These are phyloP conservation scores for Xestia ashworthii DNA, from an alignment of 2,888 invertebrate genomes.

Conservation along the genomic window DNA sequence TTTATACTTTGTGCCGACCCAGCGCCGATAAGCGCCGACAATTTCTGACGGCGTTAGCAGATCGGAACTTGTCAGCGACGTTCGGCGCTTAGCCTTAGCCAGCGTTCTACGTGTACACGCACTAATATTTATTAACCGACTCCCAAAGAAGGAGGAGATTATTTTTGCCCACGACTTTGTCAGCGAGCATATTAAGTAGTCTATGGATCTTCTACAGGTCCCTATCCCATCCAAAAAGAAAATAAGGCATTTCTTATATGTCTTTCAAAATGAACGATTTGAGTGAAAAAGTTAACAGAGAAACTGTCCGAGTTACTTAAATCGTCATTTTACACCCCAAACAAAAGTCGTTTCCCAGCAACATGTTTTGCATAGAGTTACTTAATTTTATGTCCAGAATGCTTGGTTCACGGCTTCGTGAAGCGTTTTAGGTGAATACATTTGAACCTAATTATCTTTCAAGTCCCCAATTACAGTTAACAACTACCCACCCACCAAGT, in stretches of 20 bases:
- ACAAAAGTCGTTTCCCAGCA: not conserved
- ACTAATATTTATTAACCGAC: not conserved
- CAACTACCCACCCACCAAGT: not conserved
- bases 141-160: too few species aligned
- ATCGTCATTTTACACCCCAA: not conserved
- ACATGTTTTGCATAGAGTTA: not conserved
- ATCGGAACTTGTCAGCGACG: too few species aligned
- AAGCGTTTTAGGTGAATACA: not conserved
- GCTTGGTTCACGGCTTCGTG: not conserved
- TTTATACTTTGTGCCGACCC: too few species aligned
- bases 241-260: not conserved
- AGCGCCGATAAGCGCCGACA: too few species aligned
- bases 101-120: too few species aligned
- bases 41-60: too few species aligned
- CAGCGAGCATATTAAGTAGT: not conserved
- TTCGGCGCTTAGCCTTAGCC: too few species aligned
- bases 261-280: not conserved
- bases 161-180: not conserved
- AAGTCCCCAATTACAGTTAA: conserved; percentile 1
- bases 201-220: not conserved
- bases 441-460: not conserved
- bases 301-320: not conserved
- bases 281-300: not conserved
- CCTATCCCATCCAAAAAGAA: too few species aligned
- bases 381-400: not conserved